Base-by-base conservation (phyloP, 2,797 vertebrate species). In the Botia almorhae region DNA sequence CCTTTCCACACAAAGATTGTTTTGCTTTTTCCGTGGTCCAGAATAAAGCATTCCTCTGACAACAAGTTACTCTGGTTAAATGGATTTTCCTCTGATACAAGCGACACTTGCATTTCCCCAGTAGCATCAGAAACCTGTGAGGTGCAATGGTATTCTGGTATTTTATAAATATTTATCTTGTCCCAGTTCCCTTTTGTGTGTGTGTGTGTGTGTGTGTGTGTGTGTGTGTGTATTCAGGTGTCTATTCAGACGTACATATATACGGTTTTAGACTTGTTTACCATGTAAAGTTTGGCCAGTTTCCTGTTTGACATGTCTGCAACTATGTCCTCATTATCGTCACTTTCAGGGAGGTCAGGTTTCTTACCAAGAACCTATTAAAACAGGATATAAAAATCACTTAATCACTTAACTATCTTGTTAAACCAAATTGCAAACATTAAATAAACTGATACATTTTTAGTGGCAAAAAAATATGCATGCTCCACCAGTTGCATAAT, bases 1-100 rank as follows among this genome's bases (percentile, higher is more conserved):
- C 96, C 96, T 95, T 98, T 98, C 96, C 96, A 98, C 3, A 98
- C 94, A 61, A 96, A 97, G 85, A 98, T 96, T 81, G 94, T 94
- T 74, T 91, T 95, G 83, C 94, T 95, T 73, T 92, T 91, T 33
- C 95, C 93, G 0, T 97, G 91, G 87, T 98, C 96, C 88, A 98
- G 85, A 83, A 98, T 96, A 87, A 98, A 98, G 83, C 96, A 97
- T 71, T 98, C 96, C 16, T 96, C 93, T 17, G 96, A 94, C 29
- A 95, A 89, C 65, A 98, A 91, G 89, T 95, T 92, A 0, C 80
- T 91, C 89, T 92, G 94, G 0, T 86, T 92, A 88, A 98, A 97
- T 0, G 96, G 96, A 81, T 96, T 98, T 89, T 96, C 96, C 21
- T 95, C 93, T 26, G 94, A 94, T 63, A 95, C 92, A 11, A 95